Conservation (phyloP, 2,113 vertebrate genomes). For the Chaetorhynchus papuensis region DNA sequence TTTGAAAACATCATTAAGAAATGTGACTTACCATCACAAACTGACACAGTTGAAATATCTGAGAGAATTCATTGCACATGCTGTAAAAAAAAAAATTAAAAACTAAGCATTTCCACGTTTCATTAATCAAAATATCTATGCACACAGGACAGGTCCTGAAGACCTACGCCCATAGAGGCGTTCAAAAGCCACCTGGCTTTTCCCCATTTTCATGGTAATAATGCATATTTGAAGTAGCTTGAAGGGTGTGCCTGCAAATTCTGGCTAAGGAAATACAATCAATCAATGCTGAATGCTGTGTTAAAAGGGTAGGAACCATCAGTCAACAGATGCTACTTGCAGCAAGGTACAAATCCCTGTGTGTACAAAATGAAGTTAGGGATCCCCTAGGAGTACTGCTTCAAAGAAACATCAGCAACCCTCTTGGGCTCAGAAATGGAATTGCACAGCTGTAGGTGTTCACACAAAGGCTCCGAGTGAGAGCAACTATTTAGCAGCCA, state of each 20-base stretch:
- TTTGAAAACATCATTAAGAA: neutral
- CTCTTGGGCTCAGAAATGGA: neutral
- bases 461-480: neutral
- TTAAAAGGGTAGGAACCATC: neutral
- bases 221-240: neutral
- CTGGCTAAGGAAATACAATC: neutral
- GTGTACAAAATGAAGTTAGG: neutral
- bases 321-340: neutral
- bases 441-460: neutral
- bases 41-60: constrained; percentile 98
- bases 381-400: neutral
- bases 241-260: neutral
- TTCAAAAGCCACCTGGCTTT: neutral
- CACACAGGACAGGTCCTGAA: neutral
- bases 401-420: neutral
- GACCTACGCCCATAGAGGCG: accelerated
- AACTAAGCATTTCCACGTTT: neutral
- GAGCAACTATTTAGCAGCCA: neutral
- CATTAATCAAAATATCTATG: neutral
- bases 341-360: neutral
- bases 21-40: constrained; percentile 92
- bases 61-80: constrained; percentile 99
- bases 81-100: constrained; percentile 60
- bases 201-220: neutral
- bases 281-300: neutral